Conservation (phyloP, 1,140 invertebrate species). For the Sminthurides bifidus region DNA sequence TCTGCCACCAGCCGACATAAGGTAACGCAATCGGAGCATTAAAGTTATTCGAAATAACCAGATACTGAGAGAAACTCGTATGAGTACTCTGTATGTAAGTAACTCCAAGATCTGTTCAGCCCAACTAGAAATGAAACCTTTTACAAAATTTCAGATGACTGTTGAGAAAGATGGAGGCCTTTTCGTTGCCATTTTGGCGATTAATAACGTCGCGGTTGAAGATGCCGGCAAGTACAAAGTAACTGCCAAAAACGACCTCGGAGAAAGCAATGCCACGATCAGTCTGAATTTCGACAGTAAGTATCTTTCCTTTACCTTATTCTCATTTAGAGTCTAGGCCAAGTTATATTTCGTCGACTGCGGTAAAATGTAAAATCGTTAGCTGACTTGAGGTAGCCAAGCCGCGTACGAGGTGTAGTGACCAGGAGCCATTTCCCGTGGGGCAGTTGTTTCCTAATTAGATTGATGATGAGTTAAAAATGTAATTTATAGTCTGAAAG, state of each 20-base stretch:
- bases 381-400: too few species aligned
- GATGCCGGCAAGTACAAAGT: conserved; percentile 96
- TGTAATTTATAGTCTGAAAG: too few species aligned
- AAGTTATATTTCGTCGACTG: too few species aligned
- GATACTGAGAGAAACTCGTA: neutral
- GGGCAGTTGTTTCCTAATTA: too few species aligned
- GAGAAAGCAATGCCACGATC: conserved; percentile 90
- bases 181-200: conserved; percentile 82
- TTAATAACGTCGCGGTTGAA: conserved; percentile 86
- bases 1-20: conserved; percentile 66
- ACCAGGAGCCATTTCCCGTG: too few species aligned
- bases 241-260: conserved; percentile 88
- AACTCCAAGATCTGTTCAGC: too few species aligned
- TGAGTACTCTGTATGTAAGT: conserved; percentile 18
- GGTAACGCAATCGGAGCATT: conserved; percentile 50
- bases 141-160: conserved; percentile 66
- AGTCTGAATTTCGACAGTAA: conserved; percentile 96
- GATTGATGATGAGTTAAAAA: too few species aligned
- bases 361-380: too few species aligned
- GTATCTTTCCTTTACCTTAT: too few species aligned
- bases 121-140: too few species aligned
- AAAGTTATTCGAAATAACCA: neutral
- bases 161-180: conserved; percentile 83
- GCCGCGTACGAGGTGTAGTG: too few species aligned
- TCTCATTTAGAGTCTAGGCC: too few species aligned